These are phyloP conservation scores for Homarus americanus DNA, from an alignment of 1,140 invertebrate species.

Conservation along the genomic window DNA sequence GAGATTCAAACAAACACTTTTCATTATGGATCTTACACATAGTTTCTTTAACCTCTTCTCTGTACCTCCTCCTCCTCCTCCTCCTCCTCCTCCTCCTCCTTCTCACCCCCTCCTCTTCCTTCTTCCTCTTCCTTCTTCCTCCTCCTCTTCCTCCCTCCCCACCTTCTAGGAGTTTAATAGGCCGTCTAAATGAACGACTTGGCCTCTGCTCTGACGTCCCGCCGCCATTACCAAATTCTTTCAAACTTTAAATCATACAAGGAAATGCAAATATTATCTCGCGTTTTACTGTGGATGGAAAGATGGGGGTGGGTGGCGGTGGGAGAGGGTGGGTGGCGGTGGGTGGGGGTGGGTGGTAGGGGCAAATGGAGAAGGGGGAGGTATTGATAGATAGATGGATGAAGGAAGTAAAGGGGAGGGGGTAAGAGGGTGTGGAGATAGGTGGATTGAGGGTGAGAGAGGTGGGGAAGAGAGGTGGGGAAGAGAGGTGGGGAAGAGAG, in stretches of 20 bases:
- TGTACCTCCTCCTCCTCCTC: too few relatives aligned
- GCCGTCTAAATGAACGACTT: background rate
- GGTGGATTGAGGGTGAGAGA: background rate
- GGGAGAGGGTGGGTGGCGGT: background rate
- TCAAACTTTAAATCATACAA: background rate
- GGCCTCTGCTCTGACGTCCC: background rate
- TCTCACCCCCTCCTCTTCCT: background rate
- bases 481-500: background rate
- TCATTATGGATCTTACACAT: too few relatives aligned
- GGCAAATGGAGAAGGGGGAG: background rate
- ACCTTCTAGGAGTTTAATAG: background rate
- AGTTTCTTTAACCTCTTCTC: too few relatives aligned
- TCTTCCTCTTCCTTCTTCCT: background rate
- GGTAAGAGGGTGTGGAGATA: background rate
- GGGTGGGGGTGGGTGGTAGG: background rate
- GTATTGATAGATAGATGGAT: background rate
- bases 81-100: too few relatives aligned
- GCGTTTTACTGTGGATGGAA: background rate
- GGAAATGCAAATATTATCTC: conserved; percentile 15
- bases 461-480: background rate
- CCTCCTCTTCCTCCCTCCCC: background rate
- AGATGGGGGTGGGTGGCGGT: too few relatives aligned
- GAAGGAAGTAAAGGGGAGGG: background rate
- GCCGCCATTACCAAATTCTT: background rate
- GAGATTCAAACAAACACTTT: too few relatives aligned